phyloP scores from a whole-genome alignment of 2,797 vertebrate genomes.

The Siniperca undulata region DNA sequence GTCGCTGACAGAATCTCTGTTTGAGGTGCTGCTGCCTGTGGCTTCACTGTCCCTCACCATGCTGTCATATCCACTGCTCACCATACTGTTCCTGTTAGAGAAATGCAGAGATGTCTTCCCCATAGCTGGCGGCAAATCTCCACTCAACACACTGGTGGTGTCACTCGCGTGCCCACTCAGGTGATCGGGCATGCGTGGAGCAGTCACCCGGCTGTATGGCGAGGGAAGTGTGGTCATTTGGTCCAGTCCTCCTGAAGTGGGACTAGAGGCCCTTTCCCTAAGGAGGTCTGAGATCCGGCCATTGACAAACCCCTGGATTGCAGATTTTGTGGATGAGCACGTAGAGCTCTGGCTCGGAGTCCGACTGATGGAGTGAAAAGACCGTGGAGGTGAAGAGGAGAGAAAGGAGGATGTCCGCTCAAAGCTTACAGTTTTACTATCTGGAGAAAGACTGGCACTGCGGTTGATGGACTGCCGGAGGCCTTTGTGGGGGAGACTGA shows the following conservation, averaged over 20 bases:
- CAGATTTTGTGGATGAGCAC: slow-evolving; percentile 89
- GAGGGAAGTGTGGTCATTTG: slow-evolving; percentile 87
- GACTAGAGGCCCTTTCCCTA: slow-evolving; percentile 79
- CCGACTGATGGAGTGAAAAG: slow-evolving; percentile 91
- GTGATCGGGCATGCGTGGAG: slow-evolving; percentile 90
- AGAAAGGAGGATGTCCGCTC: slow-evolving; percentile 72
- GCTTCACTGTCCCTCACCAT: slow-evolving; percentile 96
- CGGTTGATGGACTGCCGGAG: slow-evolving; percentile 90
- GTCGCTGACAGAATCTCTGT: slow-evolving; percentile 94
- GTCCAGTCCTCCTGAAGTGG: slow-evolving; percentile 82
- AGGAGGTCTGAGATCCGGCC: slow-evolving; percentile 94
- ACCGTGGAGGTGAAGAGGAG: slow-evolving; percentile 85
- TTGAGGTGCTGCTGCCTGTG: slow-evolving; percentile 90
- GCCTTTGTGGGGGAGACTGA: slow-evolving; percentile 90
- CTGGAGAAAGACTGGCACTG: slow-evolving; percentile 89
- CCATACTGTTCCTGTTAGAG: slow-evolving; percentile 88
- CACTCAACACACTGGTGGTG: slow-evolving; percentile 94
- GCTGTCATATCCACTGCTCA: slow-evolving; percentile 98
- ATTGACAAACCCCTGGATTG: slow-evolving; percentile 88
- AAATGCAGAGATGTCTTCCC: slow-evolving; percentile 96
- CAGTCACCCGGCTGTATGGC: slow-evolving; percentile 95
- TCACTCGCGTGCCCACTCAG: slow-evolving; percentile 92
- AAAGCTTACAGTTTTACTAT: slow-evolving; percentile 84
- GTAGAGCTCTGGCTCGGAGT: slow-evolving; percentile 89
- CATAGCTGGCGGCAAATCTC: slow-evolving; percentile 96